These are phyloP conservation scores for Eumeta japonica DNA, from an alignment of 1,140 invertebrate genomes.

Conservation along the genomic window DNA sequence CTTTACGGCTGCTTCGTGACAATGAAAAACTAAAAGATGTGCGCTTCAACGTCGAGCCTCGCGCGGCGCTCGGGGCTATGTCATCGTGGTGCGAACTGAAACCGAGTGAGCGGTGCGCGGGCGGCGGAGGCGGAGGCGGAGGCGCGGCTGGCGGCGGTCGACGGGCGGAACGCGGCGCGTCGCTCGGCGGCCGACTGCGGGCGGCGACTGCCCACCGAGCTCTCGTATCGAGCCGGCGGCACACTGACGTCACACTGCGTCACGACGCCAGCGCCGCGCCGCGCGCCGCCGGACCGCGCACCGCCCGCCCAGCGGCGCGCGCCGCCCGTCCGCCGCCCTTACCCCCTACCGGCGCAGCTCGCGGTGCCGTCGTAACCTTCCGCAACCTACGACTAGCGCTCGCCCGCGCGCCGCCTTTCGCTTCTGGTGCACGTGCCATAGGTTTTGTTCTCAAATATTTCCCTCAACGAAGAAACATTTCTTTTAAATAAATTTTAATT, in stretches of 20 bases:
- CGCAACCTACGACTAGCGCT: conserved; percentile 37
- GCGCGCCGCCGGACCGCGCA: conserved; percentile 24
- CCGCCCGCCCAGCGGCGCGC: conserved; percentile 20
- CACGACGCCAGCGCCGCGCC: conserved; percentile 53
- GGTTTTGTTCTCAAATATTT: too few relatives aligned
- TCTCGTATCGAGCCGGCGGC: conserved; percentile 47
- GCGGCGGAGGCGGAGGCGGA: conserved; percentile 42
- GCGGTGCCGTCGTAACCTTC: conserved; percentile 38
- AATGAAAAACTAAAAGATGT: conserved; percentile 52
- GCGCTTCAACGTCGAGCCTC: conserved; percentile 46
- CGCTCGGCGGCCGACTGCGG: conserved; percentile 49
- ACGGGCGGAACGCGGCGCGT: too few relatives aligned
- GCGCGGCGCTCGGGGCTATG: conserved; percentile 50
- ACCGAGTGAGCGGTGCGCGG: conserved; percentile 49
- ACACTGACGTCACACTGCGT: conserved; percentile 59
- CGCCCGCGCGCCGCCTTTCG: conserved; percentile 25
- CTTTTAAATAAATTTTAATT: too few relatives aligned
- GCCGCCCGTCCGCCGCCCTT: conserved; percentile 20
- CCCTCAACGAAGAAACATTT: too few relatives aligned
- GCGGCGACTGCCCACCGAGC: conserved; percentile 48
- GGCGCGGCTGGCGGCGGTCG: conserved; percentile 51
- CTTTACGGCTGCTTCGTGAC: conserved; percentile 47
- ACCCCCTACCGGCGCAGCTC: conserved; percentile 21
- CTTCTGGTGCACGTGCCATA: conserved; percentile 13
- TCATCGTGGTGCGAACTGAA: conserved; percentile 52